Percentiles rank a stretch among this genome's conserved stretches.
Evolutionary conservation across 2,113 vertebrate species (phyloP).

Genomic region (Otocyon megalotis): DNA sequence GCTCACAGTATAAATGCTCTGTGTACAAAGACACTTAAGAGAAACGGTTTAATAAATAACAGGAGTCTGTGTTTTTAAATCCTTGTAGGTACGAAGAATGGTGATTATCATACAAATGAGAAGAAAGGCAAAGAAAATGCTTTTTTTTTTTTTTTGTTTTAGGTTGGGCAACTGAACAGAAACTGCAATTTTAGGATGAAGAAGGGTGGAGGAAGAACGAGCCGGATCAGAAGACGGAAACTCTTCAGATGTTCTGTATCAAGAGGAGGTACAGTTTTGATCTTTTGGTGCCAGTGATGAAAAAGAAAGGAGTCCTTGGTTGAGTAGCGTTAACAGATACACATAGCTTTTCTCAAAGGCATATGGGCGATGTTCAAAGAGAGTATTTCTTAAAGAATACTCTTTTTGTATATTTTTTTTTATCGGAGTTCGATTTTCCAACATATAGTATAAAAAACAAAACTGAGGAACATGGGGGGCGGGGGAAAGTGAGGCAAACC

Average conservation of each 20-base stretch:
- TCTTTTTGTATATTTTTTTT: background rate
- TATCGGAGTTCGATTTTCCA: too few species aligned
- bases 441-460: too few species aligned
- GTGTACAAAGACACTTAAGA: background rate
- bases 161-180: background rate
- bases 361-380: background rate
- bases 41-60: background rate
- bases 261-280: slow-evolving; percentile 82
- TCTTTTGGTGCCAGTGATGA: background rate
- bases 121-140: background rate
- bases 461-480: too few species aligned
- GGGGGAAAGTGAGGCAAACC: too few species aligned
- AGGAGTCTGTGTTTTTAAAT: background rate
- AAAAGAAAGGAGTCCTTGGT: background rate
- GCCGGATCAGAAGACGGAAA: slow-evolving; percentile 84
- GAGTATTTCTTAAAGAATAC: background rate
- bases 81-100: background rate
- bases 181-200: slow-evolving; percentile 78
- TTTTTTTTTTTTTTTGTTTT: background rate
- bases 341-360: background rate
- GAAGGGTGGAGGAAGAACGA: slow-evolving; percentile 85
- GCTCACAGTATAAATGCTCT: background rate
- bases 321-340: background rate
- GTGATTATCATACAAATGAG: background rate
- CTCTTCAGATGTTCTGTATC: background rate